Evolutionary conservation across 2,797 vertebrate genomes (phyloP).

Genomic region (Knipowitschia caucasica): DNA sequence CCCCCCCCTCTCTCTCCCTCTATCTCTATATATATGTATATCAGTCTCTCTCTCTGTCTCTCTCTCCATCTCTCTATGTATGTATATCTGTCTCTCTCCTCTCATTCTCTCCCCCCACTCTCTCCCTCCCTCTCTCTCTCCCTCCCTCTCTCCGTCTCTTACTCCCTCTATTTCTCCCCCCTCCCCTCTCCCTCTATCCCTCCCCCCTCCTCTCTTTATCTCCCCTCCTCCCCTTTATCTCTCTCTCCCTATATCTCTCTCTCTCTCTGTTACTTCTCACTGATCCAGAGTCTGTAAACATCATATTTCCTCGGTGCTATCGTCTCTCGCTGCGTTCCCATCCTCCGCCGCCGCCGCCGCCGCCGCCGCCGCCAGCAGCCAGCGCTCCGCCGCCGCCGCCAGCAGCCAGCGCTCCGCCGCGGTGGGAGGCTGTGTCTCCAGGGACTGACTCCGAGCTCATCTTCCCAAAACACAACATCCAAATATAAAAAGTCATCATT

Average conservation of each 20-base stretch:
- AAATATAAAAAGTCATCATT: constrained; percentile 55
- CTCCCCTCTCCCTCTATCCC: too few species aligned
- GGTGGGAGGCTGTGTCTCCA: constrained; percentile 58
- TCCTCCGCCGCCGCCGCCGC: too few species aligned
- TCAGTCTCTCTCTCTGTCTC: too few species aligned
- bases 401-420: constrained; percentile 48
- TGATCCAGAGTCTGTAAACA: constrained; percentile 48
- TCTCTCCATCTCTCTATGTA: too few species aligned
- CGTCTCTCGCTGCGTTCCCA: neutral
- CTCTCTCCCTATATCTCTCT: neutral
- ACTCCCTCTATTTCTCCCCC: too few species aligned
- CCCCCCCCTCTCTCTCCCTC: too few species aligned
- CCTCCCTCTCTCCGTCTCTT: too few species aligned
- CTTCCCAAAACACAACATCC: constrained; percentile 46
- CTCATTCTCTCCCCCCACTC: constrained; percentile 20
- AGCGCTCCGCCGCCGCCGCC: constrained; percentile 43
- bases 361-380: constrained; percentile 49
- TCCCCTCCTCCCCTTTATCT: too few species aligned
- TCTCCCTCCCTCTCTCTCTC: too few species aligned
- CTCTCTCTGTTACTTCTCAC: constrained; percentile 15
- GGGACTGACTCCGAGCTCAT: constrained; percentile 57
- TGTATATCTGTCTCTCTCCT: constrained; percentile 11
- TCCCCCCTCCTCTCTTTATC: too few species aligned
- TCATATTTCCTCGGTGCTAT: constrained; percentile 39
- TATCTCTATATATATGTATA: too few species aligned